phyloP scores from a whole-genome alignment of 2,113 vertebrate genomes.

The Sander lucioperca region DNA sequence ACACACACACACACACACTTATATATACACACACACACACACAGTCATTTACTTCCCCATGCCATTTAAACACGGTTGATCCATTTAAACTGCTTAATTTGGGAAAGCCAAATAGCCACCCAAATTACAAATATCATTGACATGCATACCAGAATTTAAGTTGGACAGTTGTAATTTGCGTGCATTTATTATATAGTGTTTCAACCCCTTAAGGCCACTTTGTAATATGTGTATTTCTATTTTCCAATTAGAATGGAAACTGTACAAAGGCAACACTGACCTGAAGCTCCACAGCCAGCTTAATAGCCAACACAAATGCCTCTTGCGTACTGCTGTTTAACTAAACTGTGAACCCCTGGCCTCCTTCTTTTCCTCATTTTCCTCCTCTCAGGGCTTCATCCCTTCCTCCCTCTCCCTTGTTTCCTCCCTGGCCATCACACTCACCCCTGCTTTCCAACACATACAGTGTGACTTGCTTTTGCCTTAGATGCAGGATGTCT shows the following conservation, averaged over 20 bases:
- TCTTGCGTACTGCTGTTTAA: neutral
- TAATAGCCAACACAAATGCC: neutral
- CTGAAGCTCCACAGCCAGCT: neutral
- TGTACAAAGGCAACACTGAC: neutral
- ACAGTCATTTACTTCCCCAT: neutral
- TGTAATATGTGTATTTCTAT: neutral
- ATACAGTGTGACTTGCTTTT: slow-evolving; percentile 6
- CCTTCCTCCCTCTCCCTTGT: neutral
- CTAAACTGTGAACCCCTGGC: slow-evolving; percentile 17
- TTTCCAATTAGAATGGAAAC: neutral
- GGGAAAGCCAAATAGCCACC: neutral
- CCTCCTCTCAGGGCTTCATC: neutral
- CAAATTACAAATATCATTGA: neutral
- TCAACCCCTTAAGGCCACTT: neutral
- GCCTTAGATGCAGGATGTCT: slow-evolving; percentile 9
- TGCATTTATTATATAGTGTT: neutral
- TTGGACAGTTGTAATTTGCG: neutral
- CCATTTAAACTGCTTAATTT: neutral
- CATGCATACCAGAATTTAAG: neutral
- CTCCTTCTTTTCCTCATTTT: slow-evolving; percentile 13
- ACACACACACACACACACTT: neutral
- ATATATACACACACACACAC: neutral
- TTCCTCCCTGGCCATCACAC: slow-evolving; percentile 14
- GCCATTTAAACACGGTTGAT: neutral
- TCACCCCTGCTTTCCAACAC: slow-evolving; percentile 28